Evolutionary conservation across 2,888 invertebrate genomes (phyloP).

Genomic region (Eudasyphora cyanicolor): DNA sequence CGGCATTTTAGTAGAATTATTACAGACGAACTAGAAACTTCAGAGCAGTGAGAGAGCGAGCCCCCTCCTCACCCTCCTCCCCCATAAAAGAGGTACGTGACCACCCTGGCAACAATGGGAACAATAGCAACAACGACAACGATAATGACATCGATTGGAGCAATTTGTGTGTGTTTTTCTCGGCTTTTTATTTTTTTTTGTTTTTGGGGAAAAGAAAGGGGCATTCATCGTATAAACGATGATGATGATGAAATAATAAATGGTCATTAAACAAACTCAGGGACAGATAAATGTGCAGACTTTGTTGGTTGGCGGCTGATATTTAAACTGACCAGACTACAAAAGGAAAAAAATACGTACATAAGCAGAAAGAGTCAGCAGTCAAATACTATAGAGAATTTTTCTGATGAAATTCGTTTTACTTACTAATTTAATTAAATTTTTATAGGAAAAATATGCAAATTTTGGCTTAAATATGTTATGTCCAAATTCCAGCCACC

Average conservation of each 20-base stretch:
- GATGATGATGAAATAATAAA: conserved; percentile 14
- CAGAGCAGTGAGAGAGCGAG: background rate
- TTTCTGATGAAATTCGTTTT: conserved; percentile 14
- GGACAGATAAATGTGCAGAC: background rate
- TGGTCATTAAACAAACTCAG: background rate
- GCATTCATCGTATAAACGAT: background rate
- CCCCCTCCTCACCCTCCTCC: background rate
- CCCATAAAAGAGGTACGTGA: background rate
- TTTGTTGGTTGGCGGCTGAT: no score
- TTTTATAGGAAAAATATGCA: conserved; percentile 18
- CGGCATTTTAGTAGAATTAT: conserved; percentile 55
- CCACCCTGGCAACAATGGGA: background rate
- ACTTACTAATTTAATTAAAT: conserved; percentile 15
- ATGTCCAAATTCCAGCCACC: background rate
- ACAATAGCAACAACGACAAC: background rate
- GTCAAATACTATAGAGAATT: background rate
- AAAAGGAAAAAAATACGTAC: background rate
- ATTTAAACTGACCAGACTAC: no score
- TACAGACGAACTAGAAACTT: conserved; percentile 45
- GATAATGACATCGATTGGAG: conserved; percentile 9
- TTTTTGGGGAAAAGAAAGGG: background rate
- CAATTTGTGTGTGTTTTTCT: background rate
- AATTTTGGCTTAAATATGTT: background rate
- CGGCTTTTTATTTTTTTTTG: background rate
- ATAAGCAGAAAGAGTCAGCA: background rate